These are phyloP conservation scores for Zeus faber DNA, from an alignment of 2,113 vertebrate species.

Conservation along the genomic window DNA sequence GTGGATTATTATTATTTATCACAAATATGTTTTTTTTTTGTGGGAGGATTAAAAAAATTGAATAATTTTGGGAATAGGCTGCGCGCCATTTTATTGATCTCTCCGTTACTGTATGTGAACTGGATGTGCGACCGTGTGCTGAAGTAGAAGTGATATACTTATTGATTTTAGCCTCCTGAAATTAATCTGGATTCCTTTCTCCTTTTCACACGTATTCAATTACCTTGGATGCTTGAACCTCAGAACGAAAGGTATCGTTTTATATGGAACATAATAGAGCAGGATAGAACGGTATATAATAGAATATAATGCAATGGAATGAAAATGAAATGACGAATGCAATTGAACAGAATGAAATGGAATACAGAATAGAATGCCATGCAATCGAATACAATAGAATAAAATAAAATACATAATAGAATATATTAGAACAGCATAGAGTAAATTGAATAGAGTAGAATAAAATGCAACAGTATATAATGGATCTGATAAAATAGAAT, in stretches of 20 bases:
- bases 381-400: background rate
- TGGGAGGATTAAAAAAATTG: background rate
- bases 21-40: background rate
- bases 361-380: constrained; percentile 3
- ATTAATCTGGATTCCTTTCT: constrained; percentile 55
- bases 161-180: constrained; percentile 65
- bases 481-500: no score
- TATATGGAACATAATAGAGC: background rate
- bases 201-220: constrained; percentile 56
- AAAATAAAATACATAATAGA: no score
- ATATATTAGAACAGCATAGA: background rate
- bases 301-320: constrained; percentile 5
- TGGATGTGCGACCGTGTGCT: constrained; percentile 50
- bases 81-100: constrained; percentile 50
- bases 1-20: background rate
- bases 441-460: background rate
- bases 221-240: constrained; percentile 25
- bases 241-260: background rate
- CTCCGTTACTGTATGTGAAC: constrained; percentile 39
- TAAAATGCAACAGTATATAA: no score
- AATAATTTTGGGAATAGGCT: constrained; percentile 31
- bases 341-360: background rate
- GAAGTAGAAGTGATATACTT: constrained; percentile 59
- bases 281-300: constrained; percentile 23
- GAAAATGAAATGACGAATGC: constrained; percentile 1